phyloP scores from a whole-genome alignment of 2,888 invertebrate species.

The Stegana nigrithorax region DNA sequence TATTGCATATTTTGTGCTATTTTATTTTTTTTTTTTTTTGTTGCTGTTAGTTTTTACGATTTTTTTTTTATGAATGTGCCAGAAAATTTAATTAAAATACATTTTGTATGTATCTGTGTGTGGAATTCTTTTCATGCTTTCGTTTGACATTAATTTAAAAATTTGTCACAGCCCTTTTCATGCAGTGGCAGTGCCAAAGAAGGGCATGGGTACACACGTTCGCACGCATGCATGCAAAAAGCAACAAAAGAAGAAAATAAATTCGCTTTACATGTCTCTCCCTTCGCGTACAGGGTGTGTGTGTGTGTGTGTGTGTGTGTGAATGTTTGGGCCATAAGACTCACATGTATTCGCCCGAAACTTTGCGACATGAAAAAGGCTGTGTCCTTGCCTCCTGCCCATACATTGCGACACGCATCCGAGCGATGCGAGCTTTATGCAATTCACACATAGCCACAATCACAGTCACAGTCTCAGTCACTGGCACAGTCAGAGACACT shows the following conservation, averaged over 20 bases:
- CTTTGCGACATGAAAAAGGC: slow-evolving; percentile 48
- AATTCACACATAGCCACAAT: background rate
- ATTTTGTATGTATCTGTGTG: background rate
- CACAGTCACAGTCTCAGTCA: background rate
- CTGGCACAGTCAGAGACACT: background rate
- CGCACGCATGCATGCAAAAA: background rate
- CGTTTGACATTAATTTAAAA: slow-evolving; percentile 55
- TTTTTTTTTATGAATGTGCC: background rate
- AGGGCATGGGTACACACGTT: background rate
- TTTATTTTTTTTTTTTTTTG: background rate
- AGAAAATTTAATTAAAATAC: slow-evolving; percentile 11
- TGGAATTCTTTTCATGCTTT: slow-evolving; percentile 33
- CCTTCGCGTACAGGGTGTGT: background rate
- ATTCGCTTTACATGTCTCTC: background rate
- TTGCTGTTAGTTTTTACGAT: background rate
- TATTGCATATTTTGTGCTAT: background rate
- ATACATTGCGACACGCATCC: background rate
- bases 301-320: background rate
- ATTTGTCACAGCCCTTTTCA: slow-evolving; percentile 54
- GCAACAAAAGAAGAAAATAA: background rate
- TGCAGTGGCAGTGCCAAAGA: background rate
- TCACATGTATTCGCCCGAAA: slow-evolving; percentile 14
- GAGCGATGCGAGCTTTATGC: background rate
- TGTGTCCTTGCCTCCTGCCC: slow-evolving; percentile 34
- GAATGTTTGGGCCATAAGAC: background rate